Conservation (phyloP, 2,888 invertebrate genomes). For the Plemyria rubiginata region DNA sequence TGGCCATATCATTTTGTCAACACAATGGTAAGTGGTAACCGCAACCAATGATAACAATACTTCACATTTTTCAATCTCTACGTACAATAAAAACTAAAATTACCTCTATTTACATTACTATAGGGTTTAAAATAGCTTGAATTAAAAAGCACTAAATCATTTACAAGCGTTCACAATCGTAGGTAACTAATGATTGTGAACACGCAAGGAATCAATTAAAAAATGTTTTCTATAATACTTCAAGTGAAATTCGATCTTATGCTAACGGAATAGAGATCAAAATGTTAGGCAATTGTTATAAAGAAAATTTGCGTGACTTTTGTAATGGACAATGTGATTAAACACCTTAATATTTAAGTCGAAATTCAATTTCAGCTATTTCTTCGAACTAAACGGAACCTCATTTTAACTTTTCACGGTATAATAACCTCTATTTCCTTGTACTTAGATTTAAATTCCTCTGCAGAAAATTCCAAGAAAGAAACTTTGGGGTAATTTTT, state of each 20-base stretch:
- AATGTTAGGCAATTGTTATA: neutral
- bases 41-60: slow-evolving; percentile 9
- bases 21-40: slow-evolving; percentile 3
- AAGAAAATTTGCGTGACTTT: slow-evolving; percentile 21
- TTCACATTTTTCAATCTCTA: slow-evolving; percentile 8
- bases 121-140: slow-evolving; percentile 15
- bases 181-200: slow-evolving; percentile 56
- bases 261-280: slow-evolving; percentile 4
- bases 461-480: neutral
- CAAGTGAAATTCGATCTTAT: slow-evolving; percentile 20
- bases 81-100: neutral
- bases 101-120: neutral
- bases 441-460: slow-evolving; percentile 15
- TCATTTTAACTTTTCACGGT: neutral
- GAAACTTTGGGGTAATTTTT: slow-evolving; percentile 29
- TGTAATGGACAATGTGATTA: slow-evolving; percentile 35
- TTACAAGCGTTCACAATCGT: slow-evolving; percentile 33
- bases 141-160: slow-evolving; percentile 31
- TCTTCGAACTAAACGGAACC: slow-evolving; percentile 20
- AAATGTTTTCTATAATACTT: slow-evolving; percentile 9
- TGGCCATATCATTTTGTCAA: neutral
- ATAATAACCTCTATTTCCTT: neutral
- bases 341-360: slow-evolving; percentile 35
- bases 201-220: slow-evolving; percentile 68
- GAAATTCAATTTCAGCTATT: slow-evolving; percentile 25